Percentiles rank a stretch among this genome's conserved stretches.
phyloP scores from a whole-genome alignment of 1,140 invertebrate species.

The Coptotermes formosanus region DNA sequence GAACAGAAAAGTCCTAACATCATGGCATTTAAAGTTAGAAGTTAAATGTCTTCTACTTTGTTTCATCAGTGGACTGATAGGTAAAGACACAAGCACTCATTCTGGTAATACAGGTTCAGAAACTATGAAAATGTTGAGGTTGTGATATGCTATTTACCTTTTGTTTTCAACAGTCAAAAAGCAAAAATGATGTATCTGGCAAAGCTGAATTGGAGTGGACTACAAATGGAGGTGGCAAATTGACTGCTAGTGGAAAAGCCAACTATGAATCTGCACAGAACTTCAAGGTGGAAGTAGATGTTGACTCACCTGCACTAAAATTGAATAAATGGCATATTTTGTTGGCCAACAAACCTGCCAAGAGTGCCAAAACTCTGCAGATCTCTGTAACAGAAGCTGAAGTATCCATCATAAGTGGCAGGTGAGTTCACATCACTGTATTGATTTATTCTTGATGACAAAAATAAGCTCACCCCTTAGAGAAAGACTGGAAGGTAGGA shows the following conservation, averaged over 20 bases:
- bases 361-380: conserved; percentile 59
- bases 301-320: conserved; percentile 65
- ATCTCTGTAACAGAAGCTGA: conserved; percentile 60
- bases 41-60: too few species aligned
- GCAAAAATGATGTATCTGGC: conserved; percentile 10
- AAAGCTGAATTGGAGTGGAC: conserved; percentile 3
- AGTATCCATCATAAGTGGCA: conserved; percentile 66
- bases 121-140: too few species aligned
- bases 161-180: neutral
- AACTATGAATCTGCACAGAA: conserved; percentile 14
- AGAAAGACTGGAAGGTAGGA: too few species aligned
- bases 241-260: conserved; percentile 20
- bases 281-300: conserved; percentile 52
- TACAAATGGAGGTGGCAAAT: neutral
- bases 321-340: conserved; percentile 64
- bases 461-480: too few species aligned
- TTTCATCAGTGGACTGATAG: too few species aligned
- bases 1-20: too few species aligned
- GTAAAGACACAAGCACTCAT: too few species aligned
- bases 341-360: conserved; percentile 59
- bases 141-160: too few species aligned
- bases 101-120: too few species aligned
- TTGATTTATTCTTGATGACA: too few species aligned
- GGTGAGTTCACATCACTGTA: conserved; percentile 45
- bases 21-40: too few species aligned